Evolutionary conservation across 2,888 invertebrate species (phyloP), one percentile per base, ranked within the genome.

Genomic region (Nymphalis polychloros): DNA sequence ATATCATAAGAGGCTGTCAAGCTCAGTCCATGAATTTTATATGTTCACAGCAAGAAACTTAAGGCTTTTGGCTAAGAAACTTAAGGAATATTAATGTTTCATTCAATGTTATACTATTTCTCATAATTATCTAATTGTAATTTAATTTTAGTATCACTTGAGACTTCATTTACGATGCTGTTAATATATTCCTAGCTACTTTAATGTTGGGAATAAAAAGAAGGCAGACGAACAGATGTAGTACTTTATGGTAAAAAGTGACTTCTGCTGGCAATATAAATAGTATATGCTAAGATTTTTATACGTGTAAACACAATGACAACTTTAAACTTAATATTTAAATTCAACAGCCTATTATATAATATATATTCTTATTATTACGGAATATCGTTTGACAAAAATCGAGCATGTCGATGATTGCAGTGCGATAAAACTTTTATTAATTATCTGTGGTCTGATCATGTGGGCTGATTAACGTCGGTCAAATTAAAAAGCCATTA

Each of bases 401-500:
- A 57, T 57, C 49, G 49, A 57, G 55, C 55, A 61, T 46, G 23
- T 67, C 23, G 35, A 55, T 61, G 57, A 60, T 50, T 61, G 41
- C 46, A 23, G 41, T 41, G 65, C 64, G 68, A 61, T 64, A 49
- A 64, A 61, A 55, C 57, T 67, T 23, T 67, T 48, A 62, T 65
- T 66, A 60, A 68, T 68, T 60, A 64, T 52, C 57, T 46, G 61
- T 23, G 67, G 62, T 16, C 31, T 31, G 66, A 61, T 60, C 65
- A 49, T 61, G 35, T 63, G 62, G 47, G 59, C 35, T 63, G 69
- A 63, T 69, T 72, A 69, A 69, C 70, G 62, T 68, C 71, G 69
- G 65, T 68, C 68, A 72, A 73, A 75, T 75, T 76, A 71, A 76
- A 76, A 75, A 71, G 60, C 69, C 75, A 75, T 73, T 73, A 75